Evolutionary conservation across 2,113 vertebrate genomes (phyloP).

Genomic region (Desmodus rotundus): DNA sequence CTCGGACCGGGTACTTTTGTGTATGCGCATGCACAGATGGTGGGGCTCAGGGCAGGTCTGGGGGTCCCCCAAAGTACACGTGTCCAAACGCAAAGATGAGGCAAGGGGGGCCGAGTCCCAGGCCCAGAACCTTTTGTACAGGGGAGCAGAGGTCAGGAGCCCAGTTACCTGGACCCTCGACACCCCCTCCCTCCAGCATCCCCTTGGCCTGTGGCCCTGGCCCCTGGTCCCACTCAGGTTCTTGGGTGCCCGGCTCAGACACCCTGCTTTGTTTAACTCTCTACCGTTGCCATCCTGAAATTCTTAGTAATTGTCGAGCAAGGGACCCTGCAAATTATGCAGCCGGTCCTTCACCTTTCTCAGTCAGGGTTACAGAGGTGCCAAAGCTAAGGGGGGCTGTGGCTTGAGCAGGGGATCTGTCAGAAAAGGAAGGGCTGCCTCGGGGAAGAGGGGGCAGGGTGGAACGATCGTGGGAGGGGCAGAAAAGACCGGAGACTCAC

Average conservation of each 20-base stretch:
- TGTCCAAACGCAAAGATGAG: not conserved
- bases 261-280: not conserved
- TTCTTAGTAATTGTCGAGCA: not conserved
- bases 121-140: not conserved
- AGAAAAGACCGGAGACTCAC: not conserved
- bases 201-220: not conserved
- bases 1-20: rapidly evolving
- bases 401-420: not conserved
- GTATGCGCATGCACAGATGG: rapidly evolving
- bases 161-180: not conserved
- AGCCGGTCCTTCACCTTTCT: not conserved
- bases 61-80: not conserved
- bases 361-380: not conserved
- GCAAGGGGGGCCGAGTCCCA: not conserved
- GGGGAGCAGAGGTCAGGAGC: not conserved
- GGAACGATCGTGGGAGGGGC: not conserved
- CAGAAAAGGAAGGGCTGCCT: not conserved
- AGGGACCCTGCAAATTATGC: not conserved
- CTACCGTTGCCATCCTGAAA: not conserved
- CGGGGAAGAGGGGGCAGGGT: not conserved
- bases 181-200: no score
- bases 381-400: not conserved
- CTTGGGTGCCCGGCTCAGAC: rapidly evolving
- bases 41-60: not conserved
- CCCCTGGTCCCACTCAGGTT: not conserved